Evolutionary conservation across 2,797 vertebrate species (phyloP), one percentile per base, ranked within the genome.

Genomic region (Myiothlypis coronata): DNA sequence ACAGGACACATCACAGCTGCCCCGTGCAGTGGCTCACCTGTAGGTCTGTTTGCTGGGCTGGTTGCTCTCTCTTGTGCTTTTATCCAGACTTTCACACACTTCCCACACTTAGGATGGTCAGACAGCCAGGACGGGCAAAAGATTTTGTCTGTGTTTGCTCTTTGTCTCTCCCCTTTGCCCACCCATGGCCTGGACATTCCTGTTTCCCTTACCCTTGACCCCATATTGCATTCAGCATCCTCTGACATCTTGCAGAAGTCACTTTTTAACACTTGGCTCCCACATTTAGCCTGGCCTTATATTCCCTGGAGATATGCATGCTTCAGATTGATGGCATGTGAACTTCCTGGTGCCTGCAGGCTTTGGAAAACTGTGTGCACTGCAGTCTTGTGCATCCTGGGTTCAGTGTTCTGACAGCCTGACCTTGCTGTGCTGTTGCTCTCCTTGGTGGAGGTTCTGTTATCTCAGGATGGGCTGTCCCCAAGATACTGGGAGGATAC

Each of bases 201-300:
- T 67, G 49, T 83, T 95, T 89, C 47, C 34, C 43, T 89, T 91
- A 83, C 69, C 76, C 83, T 47, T 94, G 34, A 22, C 68, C 52
- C 30, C 10, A 46, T 52, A 1, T 47, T 92, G n/a, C 67, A 37
- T 60, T 63, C 64, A 76, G 47, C 23, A 56, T 56, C 64, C 71
- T 76, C 67, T 2, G 5, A 39, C 12, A 20, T 63, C 82, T 83
- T 80, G 35, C 68, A 87, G 44, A 70, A 92, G 30, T 39, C 49
- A 12, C 70, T 67, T 90, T 76, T 87, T 37, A 67, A 60, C 47
- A 55, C 43, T 90, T 90, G 69, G 71, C 71, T 85, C 41, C 55
- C 61, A 56, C 50, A 8, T 39, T 77, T 49, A 8, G 34, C 60
- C 71, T 80, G 75, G 13, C 34, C 34, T 47, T 68, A 2, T 53